A percentile compares a stretch with the other conserved stretches of the same genome.
Conservation (phyloP, 2,888 invertebrate species). For the Glyphotaelius pellucidus region DNA sequence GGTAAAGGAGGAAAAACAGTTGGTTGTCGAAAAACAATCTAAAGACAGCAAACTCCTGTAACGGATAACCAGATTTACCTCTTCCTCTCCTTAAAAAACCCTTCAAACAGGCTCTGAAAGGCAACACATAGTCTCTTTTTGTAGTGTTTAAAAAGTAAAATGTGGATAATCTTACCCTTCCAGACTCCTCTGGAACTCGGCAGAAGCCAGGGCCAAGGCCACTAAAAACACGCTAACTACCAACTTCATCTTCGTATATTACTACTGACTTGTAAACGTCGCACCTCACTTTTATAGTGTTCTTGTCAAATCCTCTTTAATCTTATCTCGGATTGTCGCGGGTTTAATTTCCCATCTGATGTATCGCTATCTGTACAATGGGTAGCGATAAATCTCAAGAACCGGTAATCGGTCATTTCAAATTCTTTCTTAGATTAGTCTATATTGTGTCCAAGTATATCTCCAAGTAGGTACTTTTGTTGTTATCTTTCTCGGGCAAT, state of each 20-base stretch:
- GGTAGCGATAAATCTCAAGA: background rate
- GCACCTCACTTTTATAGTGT: background rate
- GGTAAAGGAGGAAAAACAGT: background rate
- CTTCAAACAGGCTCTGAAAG: background rate
- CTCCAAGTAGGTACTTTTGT: background rate
- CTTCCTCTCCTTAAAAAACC: background rate
- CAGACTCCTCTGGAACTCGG: constrained; percentile 69
- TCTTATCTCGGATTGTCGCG: background rate
- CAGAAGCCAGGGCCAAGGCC: constrained; percentile 69
- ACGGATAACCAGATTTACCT: background rate
- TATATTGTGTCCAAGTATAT: background rate
- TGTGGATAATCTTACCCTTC: constrained; percentile 56
- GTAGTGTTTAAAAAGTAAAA: background rate
- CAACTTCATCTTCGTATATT: constrained; percentile 69
- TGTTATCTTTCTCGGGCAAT: background rate
- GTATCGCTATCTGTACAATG: background rate
- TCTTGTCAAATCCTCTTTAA: background rate
- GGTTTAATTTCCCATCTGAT: background rate
- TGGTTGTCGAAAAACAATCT: no score
- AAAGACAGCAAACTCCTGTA: no score
- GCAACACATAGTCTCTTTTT: background rate
- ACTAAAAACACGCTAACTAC: constrained; percentile 69
- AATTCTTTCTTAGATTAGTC: background rate
- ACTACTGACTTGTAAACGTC: background rate
- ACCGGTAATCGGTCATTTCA: no score